Evolutionary conservation across 2,113 vertebrate genomes (phyloP).

Genomic region (Ageneiosus marmoratus): DNA sequence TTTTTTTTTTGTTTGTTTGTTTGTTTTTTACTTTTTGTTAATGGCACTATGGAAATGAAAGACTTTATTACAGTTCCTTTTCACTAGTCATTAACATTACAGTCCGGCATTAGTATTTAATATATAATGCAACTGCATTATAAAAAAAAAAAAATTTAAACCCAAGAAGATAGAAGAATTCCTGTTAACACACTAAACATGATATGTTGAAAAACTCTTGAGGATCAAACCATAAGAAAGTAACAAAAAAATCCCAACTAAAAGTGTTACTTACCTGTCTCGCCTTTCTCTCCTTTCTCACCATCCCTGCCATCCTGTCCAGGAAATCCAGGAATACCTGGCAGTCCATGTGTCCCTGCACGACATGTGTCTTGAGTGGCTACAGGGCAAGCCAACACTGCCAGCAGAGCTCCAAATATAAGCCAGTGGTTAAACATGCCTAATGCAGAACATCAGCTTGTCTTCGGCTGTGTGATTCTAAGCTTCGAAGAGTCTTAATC

Average conservation of each 20-base stretch:
- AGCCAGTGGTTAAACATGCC: slow-evolving; percentile 38
- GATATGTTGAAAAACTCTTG: not conserved
- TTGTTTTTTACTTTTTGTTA: not conserved
- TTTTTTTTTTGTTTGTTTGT: no score
- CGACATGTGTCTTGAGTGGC: slow-evolving; percentile 10
- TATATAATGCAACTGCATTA: not conserved
- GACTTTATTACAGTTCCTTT: not conserved
- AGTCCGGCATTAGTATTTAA: not conserved
- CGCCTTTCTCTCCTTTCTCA: slow-evolving; percentile 63
- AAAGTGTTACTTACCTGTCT: slow-evolving; percentile 53
- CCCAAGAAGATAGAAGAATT: not conserved
- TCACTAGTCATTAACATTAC: not conserved
- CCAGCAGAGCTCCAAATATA: slow-evolving; percentile 23
- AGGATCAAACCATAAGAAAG: not conserved
- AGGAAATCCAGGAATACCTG: slow-evolving; percentile 79
- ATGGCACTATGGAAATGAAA: not conserved
- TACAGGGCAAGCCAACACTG: slow-evolving; percentile 38
- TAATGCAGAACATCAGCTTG: not conserved
- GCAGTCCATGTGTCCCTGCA: slow-evolving; percentile 75
- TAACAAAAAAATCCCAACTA: not conserved
- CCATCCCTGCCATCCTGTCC: slow-evolving; percentile 86
- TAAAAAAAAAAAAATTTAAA: not conserved
- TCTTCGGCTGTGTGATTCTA: not conserved
- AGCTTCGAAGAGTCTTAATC: not conserved
- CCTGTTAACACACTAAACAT: not conserved